Conservation (phyloP, 2,888 invertebrate genomes). For the Prostheceraeus crozeri region DNA sequence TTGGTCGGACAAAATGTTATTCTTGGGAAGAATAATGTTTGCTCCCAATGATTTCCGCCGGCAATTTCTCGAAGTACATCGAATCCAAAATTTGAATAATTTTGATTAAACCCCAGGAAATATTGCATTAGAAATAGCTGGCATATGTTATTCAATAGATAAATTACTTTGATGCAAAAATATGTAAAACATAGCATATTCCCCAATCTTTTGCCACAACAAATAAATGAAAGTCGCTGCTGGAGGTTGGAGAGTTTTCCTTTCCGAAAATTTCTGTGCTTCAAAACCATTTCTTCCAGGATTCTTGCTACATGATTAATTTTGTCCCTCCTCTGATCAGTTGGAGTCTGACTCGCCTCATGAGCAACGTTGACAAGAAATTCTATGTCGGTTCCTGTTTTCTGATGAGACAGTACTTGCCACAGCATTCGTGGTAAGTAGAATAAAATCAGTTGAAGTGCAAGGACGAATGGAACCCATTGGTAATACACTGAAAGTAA, state of each 20-base stretch:
- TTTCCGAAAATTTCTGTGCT: no score
- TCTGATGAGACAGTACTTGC: conserved; percentile 5
- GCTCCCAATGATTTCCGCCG: no score
- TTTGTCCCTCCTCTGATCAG: not conserved
- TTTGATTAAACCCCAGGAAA: no score
- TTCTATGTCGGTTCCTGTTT: not conserved
- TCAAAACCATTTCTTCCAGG: not conserved
- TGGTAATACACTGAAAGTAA: conserved; percentile 37
- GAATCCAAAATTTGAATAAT: no score
- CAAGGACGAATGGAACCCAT: conserved; percentile 36
- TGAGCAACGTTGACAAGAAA: not conserved
- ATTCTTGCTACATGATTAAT: not conserved
- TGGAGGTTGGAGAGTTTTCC: no score
- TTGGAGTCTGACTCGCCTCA: not conserved
- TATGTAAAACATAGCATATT: not conserved
- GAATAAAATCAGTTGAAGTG: conserved; percentile 30
- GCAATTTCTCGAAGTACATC: no score
- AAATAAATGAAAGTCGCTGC: no score
- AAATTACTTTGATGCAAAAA: not conserved
- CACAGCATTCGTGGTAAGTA: conserved; percentile 34
- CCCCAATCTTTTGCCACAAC: not conserved
- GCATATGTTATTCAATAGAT: no score
- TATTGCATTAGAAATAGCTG: no score
- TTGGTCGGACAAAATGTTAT: no score
- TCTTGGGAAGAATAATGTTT: no score